These are phyloP conservation scores for Periophthalmodon schlosseri DNA, from an alignment of 2,113 vertebrate genomes.

Conservation along the genomic window DNA sequence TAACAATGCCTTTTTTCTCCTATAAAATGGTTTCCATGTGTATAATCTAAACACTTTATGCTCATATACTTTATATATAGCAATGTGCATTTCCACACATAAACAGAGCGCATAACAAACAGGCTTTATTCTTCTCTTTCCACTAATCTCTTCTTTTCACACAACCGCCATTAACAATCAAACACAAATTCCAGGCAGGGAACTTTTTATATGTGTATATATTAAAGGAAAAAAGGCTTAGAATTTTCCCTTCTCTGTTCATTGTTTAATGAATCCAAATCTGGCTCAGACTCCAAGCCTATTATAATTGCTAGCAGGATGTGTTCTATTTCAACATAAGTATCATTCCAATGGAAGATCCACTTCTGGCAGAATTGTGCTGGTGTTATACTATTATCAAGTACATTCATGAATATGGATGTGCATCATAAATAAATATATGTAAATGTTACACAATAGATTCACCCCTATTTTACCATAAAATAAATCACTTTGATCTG, in stretches of 20 bases:
- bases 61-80: conserved; percentile 77
- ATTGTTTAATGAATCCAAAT: conserved; percentile 83
- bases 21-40: conserved; percentile 99
- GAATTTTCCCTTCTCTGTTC: conserved; percentile 72
- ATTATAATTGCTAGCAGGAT: conserved; percentile 81
- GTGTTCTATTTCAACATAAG: conserved; percentile 75
- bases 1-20: conserved; percentile 96
- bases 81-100: conserved; percentile 46
- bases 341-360: conserved; percentile 72
- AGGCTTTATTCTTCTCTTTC: conserved; percentile 82
- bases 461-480: conserved; percentile 53
- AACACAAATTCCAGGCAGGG: conserved; percentile 62
- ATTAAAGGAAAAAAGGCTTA: conserved; percentile 64
- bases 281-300: conserved; percentile 77
- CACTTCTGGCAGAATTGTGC: conserved; percentile 70
- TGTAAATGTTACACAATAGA: conserved; percentile 65
- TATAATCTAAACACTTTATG: conserved; percentile 98
- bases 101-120: conserved; percentile 79
- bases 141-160: conserved; percentile 42
- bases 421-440: conserved; percentile 65
- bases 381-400: conserved; percentile 69
- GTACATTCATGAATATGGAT: conserved; percentile 73
- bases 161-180: conserved; percentile 57
- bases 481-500: conserved; percentile 65
- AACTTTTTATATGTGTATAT: conserved; percentile 72